These are phyloP conservation scores for Tyrophagus putrescentiae DNA, from an alignment of 1,140 invertebrate species.

Conservation along the genomic window DNA sequence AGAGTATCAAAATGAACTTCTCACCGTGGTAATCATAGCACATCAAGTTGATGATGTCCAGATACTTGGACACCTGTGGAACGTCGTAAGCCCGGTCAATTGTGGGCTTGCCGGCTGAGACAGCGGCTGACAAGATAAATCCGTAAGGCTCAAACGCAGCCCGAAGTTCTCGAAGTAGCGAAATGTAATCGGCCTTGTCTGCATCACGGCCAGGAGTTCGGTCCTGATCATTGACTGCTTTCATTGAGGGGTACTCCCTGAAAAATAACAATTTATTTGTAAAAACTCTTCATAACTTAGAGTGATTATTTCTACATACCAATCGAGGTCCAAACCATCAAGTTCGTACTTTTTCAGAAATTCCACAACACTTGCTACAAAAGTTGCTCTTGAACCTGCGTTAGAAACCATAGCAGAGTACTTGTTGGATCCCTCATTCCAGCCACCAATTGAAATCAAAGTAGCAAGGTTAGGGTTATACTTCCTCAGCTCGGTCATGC, in stretches of 20 bases:
- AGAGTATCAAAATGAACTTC: background rate
- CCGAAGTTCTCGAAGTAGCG: background rate
- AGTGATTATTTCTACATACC: constrained; percentile 34
- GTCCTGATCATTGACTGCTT: constrained; percentile 43
- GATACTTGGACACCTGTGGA: constrained; percentile 43
- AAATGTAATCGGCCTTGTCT: constrained; percentile 2
- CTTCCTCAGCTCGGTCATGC: background rate
- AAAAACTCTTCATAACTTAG: background rate
- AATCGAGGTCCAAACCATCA: constrained; percentile 47
- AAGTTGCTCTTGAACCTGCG: constrained; percentile 48
- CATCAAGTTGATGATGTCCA: constrained; percentile 73
- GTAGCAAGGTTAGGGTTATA: background rate
- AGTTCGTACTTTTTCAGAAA: constrained; percentile 42
- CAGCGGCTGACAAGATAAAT: constrained; percentile 41
- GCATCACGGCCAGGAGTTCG: background rate
- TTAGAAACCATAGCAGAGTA: constrained; percentile 46
- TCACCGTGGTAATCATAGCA: constrained; percentile 73
- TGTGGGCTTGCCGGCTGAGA: constrained; percentile 40
- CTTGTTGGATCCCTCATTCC: constrained; percentile 50
- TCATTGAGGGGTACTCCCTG: background rate
- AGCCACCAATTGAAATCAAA: constrained; percentile 58
- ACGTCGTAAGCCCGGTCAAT: constrained; percentile 58
- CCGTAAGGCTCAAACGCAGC: constrained; percentile 36
- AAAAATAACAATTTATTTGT: background rate
- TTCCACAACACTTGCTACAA: constrained; percentile 54